These are phyloP conservation scores for Cynocephalus volans DNA, from an alignment of 2,113 vertebrate species.

Conservation along the genomic window DNA sequence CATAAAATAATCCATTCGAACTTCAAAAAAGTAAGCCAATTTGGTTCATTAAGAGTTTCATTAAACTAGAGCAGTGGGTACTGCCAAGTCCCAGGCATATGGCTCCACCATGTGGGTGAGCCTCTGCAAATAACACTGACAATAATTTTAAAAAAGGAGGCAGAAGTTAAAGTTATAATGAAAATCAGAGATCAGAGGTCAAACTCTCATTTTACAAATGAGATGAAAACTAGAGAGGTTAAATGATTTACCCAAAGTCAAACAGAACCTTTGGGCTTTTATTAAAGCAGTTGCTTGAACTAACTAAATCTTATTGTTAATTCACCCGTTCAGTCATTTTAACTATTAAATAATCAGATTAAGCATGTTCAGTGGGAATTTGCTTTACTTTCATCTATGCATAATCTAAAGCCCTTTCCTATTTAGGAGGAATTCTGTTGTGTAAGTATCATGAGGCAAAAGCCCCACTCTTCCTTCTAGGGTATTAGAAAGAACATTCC, in stretches of 20 bases:
- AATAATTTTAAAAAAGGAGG: neutral
- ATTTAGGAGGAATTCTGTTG: neutral
- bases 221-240: neutral
- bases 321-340: slow-evolving; percentile 22
- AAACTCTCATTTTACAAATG: neutral
- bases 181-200: slow-evolving; percentile 28
- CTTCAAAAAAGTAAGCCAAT: slow-evolving; percentile 3
- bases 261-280: neutral
- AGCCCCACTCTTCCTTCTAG: neutral
- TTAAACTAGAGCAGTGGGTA: neutral
- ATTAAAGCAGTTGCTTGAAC: neutral
- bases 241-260: slow-evolving; percentile 7
- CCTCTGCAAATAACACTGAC: slow-evolving; percentile 51
- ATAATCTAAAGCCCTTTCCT: neutral
- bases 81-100: slow-evolving; percentile 25
- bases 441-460: neutral
- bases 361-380: neutral
- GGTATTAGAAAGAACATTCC: neutral
- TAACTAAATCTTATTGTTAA: slow-evolving; percentile 37
- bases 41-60: slow-evolving; percentile 44
- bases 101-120: slow-evolving; percentile 52
- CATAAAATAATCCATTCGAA: slow-evolving; percentile 13
- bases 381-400: neutral
- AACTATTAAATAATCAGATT: slow-evolving; percentile 34
- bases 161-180: neutral